These are phyloP conservation scores for Lepilemur ruficaudatus DNA, from an alignment of 2,797 vertebrate species.

Conservation along the genomic window DNA sequence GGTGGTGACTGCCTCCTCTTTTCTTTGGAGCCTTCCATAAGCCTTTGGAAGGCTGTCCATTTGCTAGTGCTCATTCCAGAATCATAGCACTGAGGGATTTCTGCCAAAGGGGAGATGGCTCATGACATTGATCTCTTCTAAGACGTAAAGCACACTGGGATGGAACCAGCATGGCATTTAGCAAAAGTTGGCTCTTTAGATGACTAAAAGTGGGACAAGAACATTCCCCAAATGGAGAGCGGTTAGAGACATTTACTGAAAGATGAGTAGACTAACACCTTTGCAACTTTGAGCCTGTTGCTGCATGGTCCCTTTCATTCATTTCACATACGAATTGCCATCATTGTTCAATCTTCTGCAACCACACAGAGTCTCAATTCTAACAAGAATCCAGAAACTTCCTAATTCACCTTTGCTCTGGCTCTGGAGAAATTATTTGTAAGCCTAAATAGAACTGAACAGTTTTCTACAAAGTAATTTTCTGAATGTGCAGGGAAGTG, in stretches of 20 bases:
- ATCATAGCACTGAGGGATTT: neutral
- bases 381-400: constrained; percentile 27
- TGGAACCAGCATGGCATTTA: neutral
- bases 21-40: neutral
- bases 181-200: neutral
- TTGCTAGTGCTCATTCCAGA: neutral
- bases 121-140: neutral
- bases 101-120: neutral
- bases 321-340: neutral
- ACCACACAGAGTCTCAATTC: neutral
- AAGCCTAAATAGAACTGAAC: neutral
- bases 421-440: constrained; percentile 62
- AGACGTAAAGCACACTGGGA: neutral
- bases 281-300: neutral
- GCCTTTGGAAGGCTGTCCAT: neutral
- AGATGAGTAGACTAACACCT: neutral
- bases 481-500: constrained; percentile 41
- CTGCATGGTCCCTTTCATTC: neutral
- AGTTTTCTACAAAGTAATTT: constrained; percentile 60
- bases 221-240: neutral
- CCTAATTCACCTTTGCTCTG: constrained; percentile 49
- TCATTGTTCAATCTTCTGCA: neutral
- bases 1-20: neutral
- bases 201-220: neutral
- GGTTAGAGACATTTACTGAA: constrained; percentile 3